Conservation (phyloP, 2,797 vertebrate species). For the Myotis pilosus region DNA sequence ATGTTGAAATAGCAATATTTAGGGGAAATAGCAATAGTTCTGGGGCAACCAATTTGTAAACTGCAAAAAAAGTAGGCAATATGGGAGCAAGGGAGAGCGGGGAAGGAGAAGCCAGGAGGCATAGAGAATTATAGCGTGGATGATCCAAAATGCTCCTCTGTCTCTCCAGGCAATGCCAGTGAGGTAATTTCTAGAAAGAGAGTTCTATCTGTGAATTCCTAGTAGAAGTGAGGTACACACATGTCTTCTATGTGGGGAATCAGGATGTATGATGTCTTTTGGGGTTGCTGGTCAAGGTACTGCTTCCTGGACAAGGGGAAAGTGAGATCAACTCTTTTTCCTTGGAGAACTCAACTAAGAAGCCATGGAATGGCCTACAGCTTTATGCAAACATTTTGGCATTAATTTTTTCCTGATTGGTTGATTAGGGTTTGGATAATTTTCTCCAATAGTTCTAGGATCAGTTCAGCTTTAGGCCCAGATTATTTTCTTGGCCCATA, state of each 20-base stretch:
- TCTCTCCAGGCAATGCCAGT: not conserved
- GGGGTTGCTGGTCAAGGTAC: not conserved
- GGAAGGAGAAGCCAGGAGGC: no score
- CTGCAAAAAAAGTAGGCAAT: not conserved
- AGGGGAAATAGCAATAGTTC: not conserved
- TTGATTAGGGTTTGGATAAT: not conserved
- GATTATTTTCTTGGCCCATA: not conserved
- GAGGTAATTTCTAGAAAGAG: not conserved
- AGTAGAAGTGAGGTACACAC: not conserved
- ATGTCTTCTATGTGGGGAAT: not conserved
- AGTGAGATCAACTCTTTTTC: conserved; percentile 10
- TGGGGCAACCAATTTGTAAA: not conserved
- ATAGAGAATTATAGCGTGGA: not conserved
- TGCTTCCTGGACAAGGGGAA: conserved; percentile 28
- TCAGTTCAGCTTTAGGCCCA: not conserved
- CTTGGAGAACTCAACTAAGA: conserved; percentile 11
- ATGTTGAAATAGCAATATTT: not conserved
- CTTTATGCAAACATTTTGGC: not conserved
- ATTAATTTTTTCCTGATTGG: not conserved
- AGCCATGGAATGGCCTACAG: not conserved
- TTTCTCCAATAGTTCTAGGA: not conserved
- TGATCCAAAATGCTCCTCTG: not conserved
- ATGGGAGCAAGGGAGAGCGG: accelerated
- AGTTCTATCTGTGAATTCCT: conserved; percentile 7
- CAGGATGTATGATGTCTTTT: not conserved